Evolutionary conservation across 2,113 vertebrate species (phyloP).

Genomic region (Lipophrys pholis): DNA sequence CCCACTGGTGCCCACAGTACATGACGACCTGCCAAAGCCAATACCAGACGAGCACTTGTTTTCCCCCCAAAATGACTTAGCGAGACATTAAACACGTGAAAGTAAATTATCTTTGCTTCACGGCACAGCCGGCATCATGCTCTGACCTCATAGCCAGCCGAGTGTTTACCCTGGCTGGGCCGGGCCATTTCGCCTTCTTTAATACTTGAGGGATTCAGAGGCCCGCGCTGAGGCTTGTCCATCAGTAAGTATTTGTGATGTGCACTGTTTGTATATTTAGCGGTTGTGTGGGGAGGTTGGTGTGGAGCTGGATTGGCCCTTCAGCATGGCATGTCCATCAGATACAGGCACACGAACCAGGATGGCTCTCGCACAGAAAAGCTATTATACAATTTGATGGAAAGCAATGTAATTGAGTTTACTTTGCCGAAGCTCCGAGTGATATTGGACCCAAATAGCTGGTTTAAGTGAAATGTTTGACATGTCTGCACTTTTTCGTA

Average conservation of each 20-base stretch:
- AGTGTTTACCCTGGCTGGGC: conserved; percentile 88
- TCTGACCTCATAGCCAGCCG: conserved; percentile 88
- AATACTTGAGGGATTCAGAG: conserved; percentile 54
- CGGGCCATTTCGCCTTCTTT: conserved; percentile 59
- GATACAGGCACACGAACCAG: conserved; percentile 31
- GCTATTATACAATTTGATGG: conserved; percentile 45
- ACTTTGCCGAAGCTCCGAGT: conserved; percentile 48
- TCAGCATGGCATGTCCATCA: conserved; percentile 45
- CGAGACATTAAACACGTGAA: conserved; percentile 87
- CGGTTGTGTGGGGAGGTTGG: conserved; percentile 6
- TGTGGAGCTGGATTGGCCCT: conserved; percentile 34
- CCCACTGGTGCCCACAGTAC: conserved; percentile 70
- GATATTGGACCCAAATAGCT: conserved; percentile 44
- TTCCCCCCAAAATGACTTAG: conserved; percentile 82
- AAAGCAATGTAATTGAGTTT: conserved; percentile 50
- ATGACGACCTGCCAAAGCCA: conserved; percentile 86
- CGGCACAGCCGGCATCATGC: conserved; percentile 84
- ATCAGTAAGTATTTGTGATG: conserved; percentile 62
- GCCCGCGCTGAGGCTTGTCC: conserved; percentile 47
- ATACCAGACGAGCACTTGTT: conserved; percentile 83
- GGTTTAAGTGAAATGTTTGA: conserved; percentile 50
- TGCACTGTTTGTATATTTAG: conserved; percentile 65
- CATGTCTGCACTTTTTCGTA: conserved; percentile 30
- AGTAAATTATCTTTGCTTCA: conserved; percentile 90
- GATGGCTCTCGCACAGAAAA: conserved; percentile 59